Base-by-base conservation (phyloP, 2,797 vertebrate genomes). In the Iguana delicatissima region DNA sequence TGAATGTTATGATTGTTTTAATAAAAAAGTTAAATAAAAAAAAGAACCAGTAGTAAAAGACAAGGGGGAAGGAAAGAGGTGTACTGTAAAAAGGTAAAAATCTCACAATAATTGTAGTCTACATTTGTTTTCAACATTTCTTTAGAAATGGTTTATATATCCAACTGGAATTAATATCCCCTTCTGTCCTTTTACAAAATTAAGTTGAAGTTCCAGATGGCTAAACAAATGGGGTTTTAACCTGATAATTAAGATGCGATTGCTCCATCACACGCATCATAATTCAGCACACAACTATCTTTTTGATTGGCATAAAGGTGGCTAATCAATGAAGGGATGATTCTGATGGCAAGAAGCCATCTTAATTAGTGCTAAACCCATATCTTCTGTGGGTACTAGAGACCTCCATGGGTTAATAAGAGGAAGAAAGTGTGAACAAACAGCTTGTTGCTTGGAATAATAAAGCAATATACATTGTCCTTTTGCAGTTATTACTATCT, bases 191-290 rank as follows among this genome's bases (percentile, higher is more conserved):
- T 29, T 77, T 50, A 46, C 38, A 50, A 79, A 64, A 77, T 62
- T 42, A 35, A 64, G 26, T 64, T 46, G 57, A 79, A 64, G 26
- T 79, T 87, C 76, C 74, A 87, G 76, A 87, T 80, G 76, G 86
- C 12, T 24, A 80, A 87, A 14, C 80, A 80, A 67, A 67, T 80
- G 5, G 64, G 16, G 46, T 80, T 80, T 67, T 35, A 24, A 62
- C 24, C 10, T 80, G 76, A 79, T 80, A 9, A 80, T 80, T 80
- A 67, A 42, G 55, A 87, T 67, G 13, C 13, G 4, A 22, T 38
- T 14, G 29, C 42, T 24, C 29, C 2, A 2, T 87, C 77, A 24
- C 59, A 50, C 52, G 42, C 20, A 35, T 22, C 20, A 35, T 35
- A 35, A 87, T 50, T 87, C 38, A n/a, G 57, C 59, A 50, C 29